phyloP scores from a whole-genome alignment of 2,113 vertebrate species.

The Hypomesus transpacificus region DNA sequence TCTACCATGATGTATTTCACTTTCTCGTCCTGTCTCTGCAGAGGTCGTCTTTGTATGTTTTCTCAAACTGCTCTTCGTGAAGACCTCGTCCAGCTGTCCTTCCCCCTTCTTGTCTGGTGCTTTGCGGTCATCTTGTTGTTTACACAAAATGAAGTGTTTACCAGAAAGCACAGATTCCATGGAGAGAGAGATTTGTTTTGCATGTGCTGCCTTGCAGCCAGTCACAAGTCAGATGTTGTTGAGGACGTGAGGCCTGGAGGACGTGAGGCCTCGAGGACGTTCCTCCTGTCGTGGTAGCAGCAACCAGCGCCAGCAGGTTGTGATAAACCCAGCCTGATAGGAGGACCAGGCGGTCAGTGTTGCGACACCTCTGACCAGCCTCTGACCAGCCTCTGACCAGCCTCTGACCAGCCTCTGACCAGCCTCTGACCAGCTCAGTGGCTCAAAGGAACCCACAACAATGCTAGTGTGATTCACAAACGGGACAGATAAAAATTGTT shows the following conservation, averaged over 20 bases:
- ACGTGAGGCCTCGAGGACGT: conserved; percentile 22
- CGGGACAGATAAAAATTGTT: conserved; percentile 46
- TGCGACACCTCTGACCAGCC: conserved; percentile 12
- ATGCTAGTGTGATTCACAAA: conserved; percentile 36
- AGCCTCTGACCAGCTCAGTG: conserved; percentile 43
- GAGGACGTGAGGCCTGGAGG: conserved; percentile 29
- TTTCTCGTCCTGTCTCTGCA: background rate
- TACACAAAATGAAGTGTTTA: conserved; percentile 1
- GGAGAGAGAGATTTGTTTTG: background rate
- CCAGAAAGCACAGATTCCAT: background rate
- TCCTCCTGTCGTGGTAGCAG: conserved; percentile 50
- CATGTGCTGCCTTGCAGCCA: background rate
- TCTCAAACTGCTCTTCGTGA: conserved; percentile 10
- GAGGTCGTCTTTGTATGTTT: conserved; percentile 34
- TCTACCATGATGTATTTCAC: background rate
- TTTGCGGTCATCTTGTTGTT: background rate
- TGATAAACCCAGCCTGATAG: too few relatives aligned
- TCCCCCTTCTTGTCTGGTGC: background rate
- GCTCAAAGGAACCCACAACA: conserved; percentile 55
- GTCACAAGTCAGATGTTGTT: conserved; percentile 10
- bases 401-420: too few relatives aligned
- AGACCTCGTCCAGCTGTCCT: background rate
- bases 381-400: too few relatives aligned
- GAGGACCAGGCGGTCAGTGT: too few relatives aligned
- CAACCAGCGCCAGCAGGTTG: conserved; percentile 45